These are phyloP conservation scores for Brachionus rotundiformis DNA, from an alignment of 1,140 invertebrate species.

Conservation along the genomic window DNA sequence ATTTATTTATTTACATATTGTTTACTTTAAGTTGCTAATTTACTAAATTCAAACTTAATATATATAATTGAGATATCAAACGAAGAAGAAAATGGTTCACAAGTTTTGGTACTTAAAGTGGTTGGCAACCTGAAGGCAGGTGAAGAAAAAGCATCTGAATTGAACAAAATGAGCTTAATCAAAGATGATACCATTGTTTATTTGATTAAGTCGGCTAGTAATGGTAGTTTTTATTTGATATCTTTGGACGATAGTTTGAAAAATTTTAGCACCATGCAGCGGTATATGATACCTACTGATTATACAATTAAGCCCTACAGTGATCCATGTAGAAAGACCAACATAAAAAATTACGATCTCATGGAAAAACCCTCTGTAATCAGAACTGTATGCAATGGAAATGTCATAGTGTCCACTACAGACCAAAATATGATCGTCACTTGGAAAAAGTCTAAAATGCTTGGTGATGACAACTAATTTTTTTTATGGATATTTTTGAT, in stretches of 20 bases:
- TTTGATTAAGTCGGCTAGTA: not conserved
- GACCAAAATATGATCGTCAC: slow-evolving; percentile 44
- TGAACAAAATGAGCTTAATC: slow-evolving; percentile 5
- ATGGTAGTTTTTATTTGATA: not conserved
- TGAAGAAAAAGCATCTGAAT: slow-evolving; percentile 8
- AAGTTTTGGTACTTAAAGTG: slow-evolving; percentile 15
- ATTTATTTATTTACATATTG: not conserved
- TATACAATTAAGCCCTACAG: slow-evolving; percentile 30
- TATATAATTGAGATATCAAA: slow-evolving; percentile 13
- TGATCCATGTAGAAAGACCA: slow-evolving; percentile 34
- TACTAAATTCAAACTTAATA: slow-evolving; percentile 28
- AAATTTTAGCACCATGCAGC: not conserved
- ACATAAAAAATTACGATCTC: slow-evolving; percentile 49
- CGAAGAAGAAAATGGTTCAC: not conserved
- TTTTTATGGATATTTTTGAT: not conserved
- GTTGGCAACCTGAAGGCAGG: not conserved
- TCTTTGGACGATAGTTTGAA: not conserved
- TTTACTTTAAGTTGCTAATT: not conserved
- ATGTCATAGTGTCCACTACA: not conserved
- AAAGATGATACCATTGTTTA: not conserved
- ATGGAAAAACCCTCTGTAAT: slow-evolving; percentile 17
- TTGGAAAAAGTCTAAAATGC: not conserved
- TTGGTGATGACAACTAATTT: not conserved
- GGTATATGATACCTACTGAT: not conserved
- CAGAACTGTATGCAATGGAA: not conserved